phyloP scores from a whole-genome alignment of 2,888 invertebrate genomes.

The Synergus japonicus region DNA sequence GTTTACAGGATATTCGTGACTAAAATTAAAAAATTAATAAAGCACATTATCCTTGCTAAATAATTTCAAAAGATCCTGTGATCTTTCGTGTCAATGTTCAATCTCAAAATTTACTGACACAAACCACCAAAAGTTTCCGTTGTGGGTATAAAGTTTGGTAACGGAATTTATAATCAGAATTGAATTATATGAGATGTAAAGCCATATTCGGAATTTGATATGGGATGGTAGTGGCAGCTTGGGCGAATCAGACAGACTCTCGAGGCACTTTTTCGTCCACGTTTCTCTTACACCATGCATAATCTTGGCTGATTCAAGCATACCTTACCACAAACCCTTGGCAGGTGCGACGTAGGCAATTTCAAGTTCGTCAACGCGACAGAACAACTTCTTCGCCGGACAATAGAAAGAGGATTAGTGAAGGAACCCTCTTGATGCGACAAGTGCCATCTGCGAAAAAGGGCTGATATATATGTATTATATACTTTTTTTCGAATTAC shows the following conservation, averaged over 20 bases:
- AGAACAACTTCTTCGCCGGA: slow-evolving; percentile 27
- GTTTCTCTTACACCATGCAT: slow-evolving; percentile 24
- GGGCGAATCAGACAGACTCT: neutral
- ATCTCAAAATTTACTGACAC: no score
- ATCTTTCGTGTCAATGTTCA: no score
- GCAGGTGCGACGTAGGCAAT: slow-evolving; percentile 34
- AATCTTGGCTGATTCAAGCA: slow-evolving; percentile 37
- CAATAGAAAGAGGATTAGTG: slow-evolving; percentile 39
- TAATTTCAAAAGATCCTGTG: no score
- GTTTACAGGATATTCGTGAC: neutral
- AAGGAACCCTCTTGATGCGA: slow-evolving; percentile 3
- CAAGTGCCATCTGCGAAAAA: slow-evolving; percentile 33
- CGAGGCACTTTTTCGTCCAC: slow-evolving; percentile 28
- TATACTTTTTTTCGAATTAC: neutral
- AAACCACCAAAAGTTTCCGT: no score
- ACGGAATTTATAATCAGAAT: neutral
- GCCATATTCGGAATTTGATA: slow-evolving; percentile 7
- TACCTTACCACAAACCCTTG: slow-evolving; percentile 24
- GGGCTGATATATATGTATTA: neutral
- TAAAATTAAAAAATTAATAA: neutral
- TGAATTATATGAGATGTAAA: slow-evolving; percentile 2
- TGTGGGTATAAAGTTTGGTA: no score
- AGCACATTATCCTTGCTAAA: no score
- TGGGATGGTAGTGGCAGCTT: slow-evolving; percentile 4
- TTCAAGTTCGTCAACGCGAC: slow-evolving; percentile 38